These are phyloP conservation scores for Fistularia commersonii DNA, from an alignment of 2,797 vertebrate species.

Conservation along the genomic window DNA sequence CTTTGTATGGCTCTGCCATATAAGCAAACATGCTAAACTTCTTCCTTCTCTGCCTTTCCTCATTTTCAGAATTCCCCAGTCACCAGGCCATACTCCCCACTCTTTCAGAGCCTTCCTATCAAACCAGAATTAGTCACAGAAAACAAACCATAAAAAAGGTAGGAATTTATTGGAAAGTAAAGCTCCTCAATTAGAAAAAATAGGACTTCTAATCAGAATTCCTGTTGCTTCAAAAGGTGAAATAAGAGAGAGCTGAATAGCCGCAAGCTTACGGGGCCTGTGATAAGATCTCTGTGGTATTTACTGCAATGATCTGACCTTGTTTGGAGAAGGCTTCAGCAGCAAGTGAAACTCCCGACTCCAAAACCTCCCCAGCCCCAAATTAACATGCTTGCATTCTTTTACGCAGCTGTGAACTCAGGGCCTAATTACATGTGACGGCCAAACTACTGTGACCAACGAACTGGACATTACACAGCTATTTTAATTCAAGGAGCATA, in stretches of 20 bases:
- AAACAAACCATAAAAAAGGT: too few species aligned
- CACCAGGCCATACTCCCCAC: constrained; percentile 13
- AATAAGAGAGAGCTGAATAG: constrained; percentile 31
- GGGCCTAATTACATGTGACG: neutral
- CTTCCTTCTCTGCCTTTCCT: constrained; percentile 19
- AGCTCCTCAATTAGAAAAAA: constrained; percentile 8
- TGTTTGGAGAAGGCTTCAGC: constrained; percentile 64
- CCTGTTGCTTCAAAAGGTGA: constrained; percentile 43
- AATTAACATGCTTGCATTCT: constrained; percentile 40
- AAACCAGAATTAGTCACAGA: too few species aligned
- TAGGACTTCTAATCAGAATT: constrained; percentile 43
- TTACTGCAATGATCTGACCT: constrained; percentile 63
- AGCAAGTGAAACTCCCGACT: constrained; percentile 22
- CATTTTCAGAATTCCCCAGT: constrained; percentile 18
- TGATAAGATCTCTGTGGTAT: constrained; percentile 66
- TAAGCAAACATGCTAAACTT: constrained; percentile 13
- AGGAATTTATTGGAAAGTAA: constrained; percentile 14
- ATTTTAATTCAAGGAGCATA: too few species aligned
- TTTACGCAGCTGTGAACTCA: constrained; percentile 25
- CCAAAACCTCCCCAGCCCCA: constrained; percentile 3
- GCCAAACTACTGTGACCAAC: too few species aligned
- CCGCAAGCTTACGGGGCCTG: constrained; percentile 47
- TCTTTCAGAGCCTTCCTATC: constrained; percentile 11
- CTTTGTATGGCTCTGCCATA: constrained; percentile 2
- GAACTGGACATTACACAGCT: too few species aligned